A percentile compares a stretch with the other conserved stretches of the same genome.
Evolutionary conservation across 2,888 invertebrate genomes (phyloP).

Genomic region (Sesamia inferens): DNA sequence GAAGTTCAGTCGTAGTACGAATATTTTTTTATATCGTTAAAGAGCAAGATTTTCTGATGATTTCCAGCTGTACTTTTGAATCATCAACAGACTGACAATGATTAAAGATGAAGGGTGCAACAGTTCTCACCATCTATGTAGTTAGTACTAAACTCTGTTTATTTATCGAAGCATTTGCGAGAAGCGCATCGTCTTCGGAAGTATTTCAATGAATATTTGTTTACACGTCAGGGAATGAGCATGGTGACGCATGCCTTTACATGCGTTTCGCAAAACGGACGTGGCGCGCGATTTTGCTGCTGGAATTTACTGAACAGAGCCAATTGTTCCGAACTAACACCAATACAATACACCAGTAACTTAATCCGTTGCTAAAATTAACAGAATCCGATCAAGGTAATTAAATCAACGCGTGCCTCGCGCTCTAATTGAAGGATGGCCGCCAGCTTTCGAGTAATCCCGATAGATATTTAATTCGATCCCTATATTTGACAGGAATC

Average conservation of each 20-base stretch:
- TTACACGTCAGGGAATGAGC: conserved; percentile 74
- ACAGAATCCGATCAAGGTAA: conserved; percentile 28
- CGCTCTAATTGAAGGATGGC: conserved; percentile 37
- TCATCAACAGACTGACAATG: background rate
- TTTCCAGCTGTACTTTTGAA: background rate
- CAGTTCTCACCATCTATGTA: conserved; percentile 24
- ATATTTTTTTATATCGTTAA: conserved; percentile 7
- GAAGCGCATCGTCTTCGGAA: conserved; percentile 55
- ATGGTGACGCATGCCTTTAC: conserved; percentile 78
- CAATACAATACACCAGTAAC: conserved; percentile 27
- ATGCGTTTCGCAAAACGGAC: conserved; percentile 74
- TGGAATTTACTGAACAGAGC: conserved; percentile 44
- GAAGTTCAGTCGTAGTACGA: conserved; percentile 8
- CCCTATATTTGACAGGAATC: background rate
- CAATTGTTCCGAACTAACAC: conserved; percentile 44
- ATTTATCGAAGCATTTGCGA: conserved; percentile 56
- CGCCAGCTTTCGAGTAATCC: conserved; percentile 17
- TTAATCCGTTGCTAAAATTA: conserved; percentile 33
- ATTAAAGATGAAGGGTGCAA: conserved; percentile 23
- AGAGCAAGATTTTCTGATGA: background rate
- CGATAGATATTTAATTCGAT: conserved; percentile 23
- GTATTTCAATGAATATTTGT: conserved; percentile 75
- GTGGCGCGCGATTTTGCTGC: conserved; percentile 50
- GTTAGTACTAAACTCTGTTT: conserved; percentile 47
- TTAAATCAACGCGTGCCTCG: conserved; percentile 28